Evolutionary conservation across 2,888 invertebrate genomes (phyloP), one percentile per base, ranked within the genome.

Genomic region (Sceliomorpha sp.): DNA sequence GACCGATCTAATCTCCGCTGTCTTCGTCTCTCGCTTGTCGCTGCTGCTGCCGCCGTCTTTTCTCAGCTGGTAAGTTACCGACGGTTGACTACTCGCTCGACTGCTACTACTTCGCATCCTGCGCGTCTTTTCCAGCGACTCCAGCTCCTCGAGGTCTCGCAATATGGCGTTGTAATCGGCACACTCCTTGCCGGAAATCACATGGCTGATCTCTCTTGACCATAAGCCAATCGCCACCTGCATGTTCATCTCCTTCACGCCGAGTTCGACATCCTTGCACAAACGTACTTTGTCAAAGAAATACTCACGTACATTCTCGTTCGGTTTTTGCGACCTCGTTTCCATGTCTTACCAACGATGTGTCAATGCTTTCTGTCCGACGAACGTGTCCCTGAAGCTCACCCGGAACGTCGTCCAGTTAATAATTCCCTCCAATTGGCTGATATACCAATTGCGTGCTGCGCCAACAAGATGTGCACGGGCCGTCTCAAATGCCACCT

Each of bases 311-410:
- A 48, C 44, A 6, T 42, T 12, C 34, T 72, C 72, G 6, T 42
- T 20, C 0, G 13, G 15, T 0, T 13, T 14, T 24, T 73, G 71
- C 0, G n/a, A 2, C 10, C 73, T 8, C 0, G n/a, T 13, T 2
- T 40, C 32, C 71, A 73, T 71, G 1, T 59, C 55, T 15, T 71
- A 60, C 70, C 63, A 73, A 0, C 48, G 45, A 9, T 70, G 40
- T 1, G 66, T 29, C 12, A 62, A 12, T 1, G 50, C 27, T 12
- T 29, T 42, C 12, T 42, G 2, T 0, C 27, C 13, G 1, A 50
- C 15, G 14, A 60, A 60, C 5, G 50, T 56, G 4, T 13, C 34
- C 15, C 31, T 45, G n/a, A 56, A 56, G 2, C n/a, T 12, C 7
- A 4, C 17, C 2, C 45, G 13, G 9, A 53, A 53, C n/a, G 53